A percentile compares a stretch with the other conserved stretches of the same genome.
Evolutionary conservation across 2,888 invertebrate species (phyloP).

Genomic region (Megamerina dolium): DNA sequence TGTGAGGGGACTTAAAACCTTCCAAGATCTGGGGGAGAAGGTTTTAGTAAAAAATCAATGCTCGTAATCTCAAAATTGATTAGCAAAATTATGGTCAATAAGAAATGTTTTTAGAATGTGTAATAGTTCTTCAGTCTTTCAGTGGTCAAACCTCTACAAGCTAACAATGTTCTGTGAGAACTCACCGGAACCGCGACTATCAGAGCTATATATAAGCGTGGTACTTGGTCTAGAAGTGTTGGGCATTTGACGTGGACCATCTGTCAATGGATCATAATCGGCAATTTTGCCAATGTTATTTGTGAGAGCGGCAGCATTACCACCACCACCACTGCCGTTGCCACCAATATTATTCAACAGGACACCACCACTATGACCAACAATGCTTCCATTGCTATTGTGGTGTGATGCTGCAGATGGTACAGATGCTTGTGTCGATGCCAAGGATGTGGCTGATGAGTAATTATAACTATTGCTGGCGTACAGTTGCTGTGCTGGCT

Average conservation of each 20-base stretch:
- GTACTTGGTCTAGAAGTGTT: conserved; percentile 73
- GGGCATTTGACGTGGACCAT: conserved; percentile 63
- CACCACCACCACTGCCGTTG: conserved; percentile 22
- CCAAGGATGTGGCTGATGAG: conserved; percentile 29
- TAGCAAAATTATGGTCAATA: too few species aligned
- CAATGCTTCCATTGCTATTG: conserved; percentile 12
- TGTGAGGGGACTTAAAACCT: too few species aligned
- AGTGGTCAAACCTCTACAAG: too few species aligned
- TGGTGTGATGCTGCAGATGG: conserved; percentile 2
- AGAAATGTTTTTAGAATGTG: too few species aligned
- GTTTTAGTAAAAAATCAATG: too few species aligned
- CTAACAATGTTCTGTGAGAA: too few species aligned
- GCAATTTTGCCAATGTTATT: conserved; percentile 65
- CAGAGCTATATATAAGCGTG: conserved; percentile 79
- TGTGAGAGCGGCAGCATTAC: conserved; percentile 17
- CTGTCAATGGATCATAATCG: conserved; percentile 72
- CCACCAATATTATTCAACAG: conserved; percentile 14
- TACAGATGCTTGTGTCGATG: conserved; percentile 4
- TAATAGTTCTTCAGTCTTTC: too few species aligned
- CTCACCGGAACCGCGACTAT: conserved; percentile 59
- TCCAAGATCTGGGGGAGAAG: too few species aligned
- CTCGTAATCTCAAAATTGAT: too few species aligned
- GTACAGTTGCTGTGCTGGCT: conserved; percentile 32
- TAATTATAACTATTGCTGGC: conserved; percentile 31
- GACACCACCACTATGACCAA: conserved; percentile 22